A percentile compares a stretch with the other conserved stretches of the same genome.
Evolutionary conservation across 2,113 vertebrate species (phyloP).

Genomic region (Osmerus eperlanus): DNA sequence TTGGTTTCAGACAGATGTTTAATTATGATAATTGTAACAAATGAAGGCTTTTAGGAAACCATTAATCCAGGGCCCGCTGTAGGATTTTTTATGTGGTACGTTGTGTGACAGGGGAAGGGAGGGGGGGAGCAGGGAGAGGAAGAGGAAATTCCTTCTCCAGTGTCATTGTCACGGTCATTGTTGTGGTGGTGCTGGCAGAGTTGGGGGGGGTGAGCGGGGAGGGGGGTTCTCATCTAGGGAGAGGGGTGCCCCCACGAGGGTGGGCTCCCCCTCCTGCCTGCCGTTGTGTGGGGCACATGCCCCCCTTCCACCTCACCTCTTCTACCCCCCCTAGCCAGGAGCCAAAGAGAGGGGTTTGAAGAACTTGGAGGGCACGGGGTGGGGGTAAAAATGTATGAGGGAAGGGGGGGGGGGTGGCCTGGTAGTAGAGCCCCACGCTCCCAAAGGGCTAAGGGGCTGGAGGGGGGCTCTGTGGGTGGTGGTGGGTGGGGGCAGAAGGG

Average conservation of each 20-base stretch:
- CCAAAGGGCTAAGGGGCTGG: background rate
- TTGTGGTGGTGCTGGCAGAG: conserved; percentile 31
- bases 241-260: conserved; percentile 55
- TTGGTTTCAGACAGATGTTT: conserved; percentile 63
- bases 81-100: conserved; percentile 49
- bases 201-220: too few species aligned
- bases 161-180: conserved; percentile 67
- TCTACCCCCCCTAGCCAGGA: conserved; percentile 29
- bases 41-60: conserved; percentile 64
- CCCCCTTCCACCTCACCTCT: conserved; percentile 15
- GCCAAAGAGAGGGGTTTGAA: conserved; percentile 25
- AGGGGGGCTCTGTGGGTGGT: conserved; percentile 23
- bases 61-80: conserved; percentile 51
- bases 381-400: conserved; percentile 25
- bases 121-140: background rate
- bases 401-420: conserved; percentile 41
- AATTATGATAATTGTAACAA: conserved; percentile 71
- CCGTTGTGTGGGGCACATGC: conserved; percentile 61
- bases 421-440: background rate
- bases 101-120: background rate
- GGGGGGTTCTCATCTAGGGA: background rate
- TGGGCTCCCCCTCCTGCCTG: conserved; percentile 51
- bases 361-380: background rate
- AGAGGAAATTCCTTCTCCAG: conserved; percentile 61
- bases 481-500: conserved; percentile 35